phyloP scores from a whole-genome alignment of 1,140 invertebrate species.

The Halictus rubicundus region DNA sequence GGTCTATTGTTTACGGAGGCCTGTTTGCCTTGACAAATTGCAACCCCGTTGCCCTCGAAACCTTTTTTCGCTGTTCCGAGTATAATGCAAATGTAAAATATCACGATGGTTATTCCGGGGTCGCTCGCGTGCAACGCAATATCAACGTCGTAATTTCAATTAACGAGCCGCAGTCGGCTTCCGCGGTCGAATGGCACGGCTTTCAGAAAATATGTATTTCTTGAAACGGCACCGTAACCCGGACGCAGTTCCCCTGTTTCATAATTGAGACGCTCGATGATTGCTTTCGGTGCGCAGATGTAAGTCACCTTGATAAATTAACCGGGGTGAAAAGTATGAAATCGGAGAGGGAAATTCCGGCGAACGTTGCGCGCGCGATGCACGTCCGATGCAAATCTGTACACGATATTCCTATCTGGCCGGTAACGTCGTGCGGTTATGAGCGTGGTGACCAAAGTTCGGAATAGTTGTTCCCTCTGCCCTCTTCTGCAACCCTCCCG shows the following conservation, averaged over 20 bases:
- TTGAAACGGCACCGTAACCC: no score
- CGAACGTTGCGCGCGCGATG: background rate
- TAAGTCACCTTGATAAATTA: background rate
- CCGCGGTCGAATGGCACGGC: no score
- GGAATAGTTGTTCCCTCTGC: conserved; percentile 22
- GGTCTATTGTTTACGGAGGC: background rate
- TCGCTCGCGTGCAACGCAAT: no score
- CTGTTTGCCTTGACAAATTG: background rate
- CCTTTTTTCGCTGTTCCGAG: no score
- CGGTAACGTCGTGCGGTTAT: conserved; percentile 29
- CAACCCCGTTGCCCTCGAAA: background rate
- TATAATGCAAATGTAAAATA: no score
- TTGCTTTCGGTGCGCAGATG: no score
- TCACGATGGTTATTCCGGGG: no score
- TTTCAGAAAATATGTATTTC: no score
- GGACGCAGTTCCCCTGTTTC: no score
- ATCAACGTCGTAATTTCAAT: no score
- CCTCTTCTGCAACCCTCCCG: background rate
- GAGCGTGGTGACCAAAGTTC: conserved; percentile 18
- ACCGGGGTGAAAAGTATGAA: conserved; percentile 1
- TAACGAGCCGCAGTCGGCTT: no score
- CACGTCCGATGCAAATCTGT: conserved; percentile 40
- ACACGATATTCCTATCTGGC: conserved; percentile 35
- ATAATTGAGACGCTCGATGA: no score
- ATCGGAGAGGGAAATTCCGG: background rate